Evolutionary conservation across 2,797 vertebrate genomes (phyloP), one percentile per base, ranked within the genome.

Genomic region (Oreortyx pictus): DNA sequence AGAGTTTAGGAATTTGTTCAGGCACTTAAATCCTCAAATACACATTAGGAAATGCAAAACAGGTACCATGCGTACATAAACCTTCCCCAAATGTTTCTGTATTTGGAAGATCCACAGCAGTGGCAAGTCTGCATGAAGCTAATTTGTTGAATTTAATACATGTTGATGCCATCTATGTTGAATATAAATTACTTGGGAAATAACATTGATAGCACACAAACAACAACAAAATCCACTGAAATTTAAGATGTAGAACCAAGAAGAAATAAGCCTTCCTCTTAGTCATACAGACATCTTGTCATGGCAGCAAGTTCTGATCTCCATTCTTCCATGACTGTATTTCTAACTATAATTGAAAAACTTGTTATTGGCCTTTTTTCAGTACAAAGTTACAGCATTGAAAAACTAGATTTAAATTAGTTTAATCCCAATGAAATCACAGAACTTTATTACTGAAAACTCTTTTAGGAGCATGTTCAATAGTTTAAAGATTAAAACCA

Each of bases 1-100:
- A 47, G 44, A 73, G 29, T 52, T 47, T 73, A 89, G 68, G 56
- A 41, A 87, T 85, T 88, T 67, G 16, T 90, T 93, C 60, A 77
- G 72, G 60, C n/a, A 37, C 50, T 80, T 41, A 62, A 75, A 62
- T 72, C 44, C 50, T 82, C 17, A 67, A 85, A 78, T 78, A 39
- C 61, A 57, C 20, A 23, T 73, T 66, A 66, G 24, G 15, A 73
- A 91, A 56, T 20, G 68, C 24, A 43, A 47, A 81, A 14, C 25
- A 76, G 24, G 11, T 44, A 57, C 2, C 6, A 4, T 11, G 3
- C 67, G 35, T 61, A 6, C 35, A 74, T 29, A 82, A 84, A 59
- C 2, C 17, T 50, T 85, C 61, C 39, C 31, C 17, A 57, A 39
- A 68, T 19, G 2, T 44, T 47, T 91, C 56, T 39, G 14, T 8